Evolutionary conservation across 2,797 vertebrate genomes (phyloP), one percentile per base, ranked within the genome.

Genomic region (Arctocebus calabarensis): DNA sequence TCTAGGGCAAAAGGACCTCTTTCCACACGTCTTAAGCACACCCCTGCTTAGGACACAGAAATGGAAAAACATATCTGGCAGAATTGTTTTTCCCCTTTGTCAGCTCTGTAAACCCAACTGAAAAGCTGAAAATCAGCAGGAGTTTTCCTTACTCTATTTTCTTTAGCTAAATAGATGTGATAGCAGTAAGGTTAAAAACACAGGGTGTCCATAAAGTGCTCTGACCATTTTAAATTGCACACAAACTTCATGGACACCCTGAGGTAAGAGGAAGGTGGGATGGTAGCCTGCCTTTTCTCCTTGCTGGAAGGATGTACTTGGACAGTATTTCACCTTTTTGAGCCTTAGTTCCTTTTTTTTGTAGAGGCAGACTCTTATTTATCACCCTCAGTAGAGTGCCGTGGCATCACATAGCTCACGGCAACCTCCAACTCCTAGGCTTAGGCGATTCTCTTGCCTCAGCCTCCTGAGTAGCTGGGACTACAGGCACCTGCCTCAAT

Each of bases 71-170:
- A 3, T 4, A 27, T 77, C 61, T 84, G 27, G 23, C 61, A 68
- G 66, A 73, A 13, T 61, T 64, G 27, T 34, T 66, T 81, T 57
- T 22, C 7, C 25, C 22, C 34, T 79, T 84, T 89, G 45, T 83
- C 52, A 88, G 71, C 40, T 84, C 22, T 89, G 43, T 34, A 93
- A 93, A 91, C 37, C 59, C 43, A 89, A 14, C 32, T 45, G 9
- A 29, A 68, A 74, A 81, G 43, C 11, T 93, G 27, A 91, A 94
- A 87, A 37, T 79, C 59, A 94, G 11, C 23, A 45, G 2, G 20
- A 82, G 29, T 88, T 66, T 82, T 88, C 62, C 19, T 94, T 8
- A 88, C 34, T 88, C 34, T 88, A 25, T 68, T 29, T 77, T 93
- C 62, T 40, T 79, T n/a, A 34, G 55, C 48, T 61, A 66, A 89